Base-by-base conservation (phyloP, 2,888 invertebrate genomes). In the Pollenia griseotomentosa region DNA sequence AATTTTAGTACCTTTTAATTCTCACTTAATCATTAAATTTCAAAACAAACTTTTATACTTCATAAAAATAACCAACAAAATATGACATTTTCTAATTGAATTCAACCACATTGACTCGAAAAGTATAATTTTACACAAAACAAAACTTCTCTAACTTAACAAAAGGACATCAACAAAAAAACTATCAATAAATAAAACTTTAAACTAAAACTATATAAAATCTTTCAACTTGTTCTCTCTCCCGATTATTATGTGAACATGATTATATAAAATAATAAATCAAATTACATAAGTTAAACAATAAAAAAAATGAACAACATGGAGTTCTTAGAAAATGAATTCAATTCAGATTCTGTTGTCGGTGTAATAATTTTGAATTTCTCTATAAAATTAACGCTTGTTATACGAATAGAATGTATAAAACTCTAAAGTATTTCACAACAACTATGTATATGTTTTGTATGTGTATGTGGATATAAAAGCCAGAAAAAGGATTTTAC, bases 281-380 rank as follows among this genome's bases (percentile, higher is more conserved):
- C 78, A 81, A 84, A 87, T 87, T 87, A 87, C 46, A 68, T 74
- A 59, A 86, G 70, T 71, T 77, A 23, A 40, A 6, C 33, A 33
- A 33, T 33, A 33, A 46, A 53, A 44, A 70, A 23, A 78, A 19
- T 19, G 19, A 23, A 51, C 79, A 51, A 14, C 16, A 48, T 44
- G n/a, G 11, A 46, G 51, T 53, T 57, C 48, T 33, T 19, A 16
- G 53, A 16, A 63, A 80, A 73, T 66, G 66, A 66, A 71, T 78
- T 81, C 40, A 73, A 73, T 65, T 48, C 57, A 81, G n/a, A 79
- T 59, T 83, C 71, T 57, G 44, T 74, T 65, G 65, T 59, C 65
- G 83, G 86, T 86, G 84, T 87, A 87, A 87, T 87, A 87, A 87
- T 87, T 87, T 87, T 63, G 48, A 42, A 87, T 87, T 87, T 87